phyloP scores from a whole-genome alignment of 2,797 vertebrate species.

The Florisuga fusca region DNA sequence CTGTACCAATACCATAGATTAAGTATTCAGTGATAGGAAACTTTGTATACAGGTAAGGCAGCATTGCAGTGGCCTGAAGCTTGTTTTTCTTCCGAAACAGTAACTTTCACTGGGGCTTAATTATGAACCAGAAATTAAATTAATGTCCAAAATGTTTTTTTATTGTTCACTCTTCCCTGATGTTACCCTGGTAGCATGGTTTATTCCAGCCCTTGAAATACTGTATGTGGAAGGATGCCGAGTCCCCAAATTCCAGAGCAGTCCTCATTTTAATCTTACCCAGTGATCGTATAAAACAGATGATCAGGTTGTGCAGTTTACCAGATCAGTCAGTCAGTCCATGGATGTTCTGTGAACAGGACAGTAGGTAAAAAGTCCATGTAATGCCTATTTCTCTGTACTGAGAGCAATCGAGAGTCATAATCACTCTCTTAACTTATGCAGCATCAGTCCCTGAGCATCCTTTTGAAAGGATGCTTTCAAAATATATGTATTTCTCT shows the following conservation, averaged over 20 bases:
- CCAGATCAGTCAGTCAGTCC: not conserved
- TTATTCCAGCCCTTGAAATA: not conserved
- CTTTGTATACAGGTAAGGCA: not conserved
- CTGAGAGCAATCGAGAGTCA: not conserved
- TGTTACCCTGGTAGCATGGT: not conserved
- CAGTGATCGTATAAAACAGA: not conserved
- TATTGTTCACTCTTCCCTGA: not conserved
- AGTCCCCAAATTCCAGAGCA: not conserved
- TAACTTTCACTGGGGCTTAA: not conserved
- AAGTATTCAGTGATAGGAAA: not conserved
- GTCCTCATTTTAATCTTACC: conserved; percentile 14
- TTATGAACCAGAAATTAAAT: conserved; percentile 16
- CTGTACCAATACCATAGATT: not conserved
- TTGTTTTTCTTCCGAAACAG: not conserved
- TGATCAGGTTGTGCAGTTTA: not conserved
- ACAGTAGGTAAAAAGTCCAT: not conserved
- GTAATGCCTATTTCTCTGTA: not conserved
- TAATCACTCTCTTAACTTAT: not conserved
- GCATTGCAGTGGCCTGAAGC: not conserved
- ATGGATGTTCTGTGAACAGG: not conserved
- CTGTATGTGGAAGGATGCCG: not conserved
- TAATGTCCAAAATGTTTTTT: not conserved
- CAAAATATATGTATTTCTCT: not conserved
- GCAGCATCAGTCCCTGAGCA: not conserved
- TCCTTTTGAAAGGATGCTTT: conserved; percentile 25